phyloP scores from a whole-genome alignment of 2,113 vertebrate species.

The Vulpes lagopus region DNA sequence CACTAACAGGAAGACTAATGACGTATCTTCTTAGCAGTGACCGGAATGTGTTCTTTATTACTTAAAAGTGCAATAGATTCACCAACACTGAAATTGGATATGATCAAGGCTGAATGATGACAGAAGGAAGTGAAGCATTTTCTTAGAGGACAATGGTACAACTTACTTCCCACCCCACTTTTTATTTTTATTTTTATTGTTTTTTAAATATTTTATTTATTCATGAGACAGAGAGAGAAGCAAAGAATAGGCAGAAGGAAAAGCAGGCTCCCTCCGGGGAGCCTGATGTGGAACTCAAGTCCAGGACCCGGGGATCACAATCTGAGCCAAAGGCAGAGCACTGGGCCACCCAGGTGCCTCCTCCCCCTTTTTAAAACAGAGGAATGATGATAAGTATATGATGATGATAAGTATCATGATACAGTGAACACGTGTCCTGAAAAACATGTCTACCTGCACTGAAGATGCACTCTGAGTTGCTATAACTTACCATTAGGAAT shows the following conservation, averaged over 20 bases:
- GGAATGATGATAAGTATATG: background rate
- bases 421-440: background rate
- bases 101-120: background rate
- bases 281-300: too few species aligned
- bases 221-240: too few species aligned
- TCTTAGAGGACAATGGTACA: background rate
- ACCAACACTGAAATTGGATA: slow-evolving; percentile 24
- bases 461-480: slow-evolving; percentile 8
- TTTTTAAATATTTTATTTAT: too few species aligned
- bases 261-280: too few species aligned
- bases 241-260: too few species aligned
- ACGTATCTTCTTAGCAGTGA: slow-evolving; percentile 60
- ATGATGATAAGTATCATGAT: background rate
- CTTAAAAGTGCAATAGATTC: slow-evolving; percentile 48
- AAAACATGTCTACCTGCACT: background rate
- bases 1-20: slow-evolving; percentile 71
- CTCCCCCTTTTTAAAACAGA: background rate
- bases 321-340: too few species aligned
- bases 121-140: background rate
- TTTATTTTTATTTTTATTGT: background rate
- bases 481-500: background rate
- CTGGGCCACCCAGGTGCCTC: too few species aligned
- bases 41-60: slow-evolving; percentile 59
- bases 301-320: too few species aligned
- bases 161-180: background rate